phyloP scores from a whole-genome alignment of 2,797 vertebrate genomes.

The Tadarida brasiliensis region DNA sequence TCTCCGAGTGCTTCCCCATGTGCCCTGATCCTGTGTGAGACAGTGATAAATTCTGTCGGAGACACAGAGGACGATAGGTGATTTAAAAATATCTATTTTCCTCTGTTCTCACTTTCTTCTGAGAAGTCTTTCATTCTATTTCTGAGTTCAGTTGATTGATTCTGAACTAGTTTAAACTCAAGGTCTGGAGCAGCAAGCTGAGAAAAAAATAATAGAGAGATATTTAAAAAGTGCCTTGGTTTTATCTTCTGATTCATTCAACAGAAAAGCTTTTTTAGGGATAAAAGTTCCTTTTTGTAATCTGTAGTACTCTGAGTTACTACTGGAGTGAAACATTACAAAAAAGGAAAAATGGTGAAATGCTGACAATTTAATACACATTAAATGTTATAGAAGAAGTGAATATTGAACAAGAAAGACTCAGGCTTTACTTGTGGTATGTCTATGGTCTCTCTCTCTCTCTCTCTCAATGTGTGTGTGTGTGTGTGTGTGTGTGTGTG shows the following conservation, averaged over 20 bases:
- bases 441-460: not conserved
- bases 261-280: constrained; percentile 63
- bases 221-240: constrained; percentile 72
- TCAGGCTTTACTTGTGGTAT: constrained; percentile 3
- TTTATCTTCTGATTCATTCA: constrained; percentile 79
- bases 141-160: constrained; percentile 78
- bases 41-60: constrained; percentile 60
- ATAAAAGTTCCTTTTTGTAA: constrained; percentile 69
- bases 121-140: constrained; percentile 78
- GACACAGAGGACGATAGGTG: not conserved
- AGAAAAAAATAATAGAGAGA: constrained; percentile 75
- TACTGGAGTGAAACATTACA: constrained; percentile 29
- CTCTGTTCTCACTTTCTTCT: constrained; percentile 68
- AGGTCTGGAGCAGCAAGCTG: constrained; percentile 73
- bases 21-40: not conserved
- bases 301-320: constrained; percentile 39
- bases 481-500: not conserved
- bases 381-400: constrained; percentile 7
- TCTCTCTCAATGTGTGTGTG: not conserved
- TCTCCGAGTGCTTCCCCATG: not conserved
- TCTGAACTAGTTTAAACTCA: constrained; percentile 78
- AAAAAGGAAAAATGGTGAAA: constrained; percentile 47
- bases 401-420: constrained; percentile 32
- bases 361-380: constrained; percentile 22
- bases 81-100: constrained; percentile 77